Percentiles rank a stretch among this genome's conserved stretches.
These are phyloP conservation scores for Meliscaeva auricollis DNA, from an alignment of 2,888 invertebrate species.

Conservation along the genomic window DNA sequence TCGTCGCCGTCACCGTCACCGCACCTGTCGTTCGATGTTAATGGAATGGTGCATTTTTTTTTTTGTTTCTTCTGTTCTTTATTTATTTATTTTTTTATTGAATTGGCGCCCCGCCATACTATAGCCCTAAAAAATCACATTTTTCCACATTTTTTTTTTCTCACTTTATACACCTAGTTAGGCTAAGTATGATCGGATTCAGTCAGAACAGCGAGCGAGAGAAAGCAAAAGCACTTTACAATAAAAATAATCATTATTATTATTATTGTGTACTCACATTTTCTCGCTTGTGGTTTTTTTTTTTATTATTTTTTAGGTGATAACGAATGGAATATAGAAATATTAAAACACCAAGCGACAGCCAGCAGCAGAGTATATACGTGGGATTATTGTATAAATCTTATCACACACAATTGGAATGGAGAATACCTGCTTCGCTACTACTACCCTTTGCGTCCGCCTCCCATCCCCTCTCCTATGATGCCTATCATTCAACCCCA, in stretches of 20 bases:
- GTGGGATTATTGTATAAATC: constrained; percentile 73
- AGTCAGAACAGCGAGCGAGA: constrained; percentile 2
- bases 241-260: constrained; percentile 22
- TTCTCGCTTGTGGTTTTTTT: constrained; percentile 36
- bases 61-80: constrained; percentile 12
- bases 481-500: neutral
- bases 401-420: constrained; percentile 63
- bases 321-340: constrained; percentile 47
- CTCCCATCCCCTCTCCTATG: neutral
- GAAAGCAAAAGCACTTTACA: constrained; percentile 27
- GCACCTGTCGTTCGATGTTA: constrained; percentile 57
- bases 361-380: constrained; percentile 31
- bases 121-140: constrained; percentile 51
- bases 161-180: too few species aligned
- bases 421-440: constrained; percentile 56
- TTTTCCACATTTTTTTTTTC: constrained; percentile 68
- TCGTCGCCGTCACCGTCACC: constrained; percentile 33
- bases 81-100: constrained; percentile 36
- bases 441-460: constrained; percentile 17
- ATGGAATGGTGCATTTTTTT: constrained; percentile 32
- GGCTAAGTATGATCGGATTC: constrained; percentile 29
- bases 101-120: constrained; percentile 57
- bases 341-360: constrained; percentile 13
- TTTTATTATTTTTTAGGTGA: constrained; percentile 13
- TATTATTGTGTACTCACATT: constrained; percentile 38